Conservation (phyloP, 2,888 invertebrate species). For the Polydrusus pterygomalis region DNA sequence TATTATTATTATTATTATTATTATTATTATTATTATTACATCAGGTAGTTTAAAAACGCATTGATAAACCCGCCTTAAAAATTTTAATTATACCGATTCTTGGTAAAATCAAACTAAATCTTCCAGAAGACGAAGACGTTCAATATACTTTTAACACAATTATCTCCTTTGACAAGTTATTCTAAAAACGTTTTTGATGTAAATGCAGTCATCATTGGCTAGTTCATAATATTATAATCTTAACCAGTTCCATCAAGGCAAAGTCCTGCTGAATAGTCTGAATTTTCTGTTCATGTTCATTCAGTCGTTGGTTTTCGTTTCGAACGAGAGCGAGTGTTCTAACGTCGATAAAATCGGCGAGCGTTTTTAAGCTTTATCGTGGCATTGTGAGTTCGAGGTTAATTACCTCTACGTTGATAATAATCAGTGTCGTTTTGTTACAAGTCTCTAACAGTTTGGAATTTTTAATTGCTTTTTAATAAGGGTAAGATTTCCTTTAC, state of each 20-base stretch:
- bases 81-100: too few species aligned
- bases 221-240: slow-evolving; percentile 34
- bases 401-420: slow-evolving; percentile 39
- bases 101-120: too few species aligned
- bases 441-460: background rate
- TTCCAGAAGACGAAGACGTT: too few species aligned
- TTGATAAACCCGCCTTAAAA: too few species aligned
- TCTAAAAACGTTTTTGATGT: slow-evolving; percentile 5
- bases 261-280: slow-evolving; percentile 29
- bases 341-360: slow-evolving; percentile 30
- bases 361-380: slow-evolving; percentile 37
- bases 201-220: slow-evolving; percentile 29
- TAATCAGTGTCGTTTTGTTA: slow-evolving; percentile 23
- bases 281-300: slow-evolving; percentile 31
- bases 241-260: slow-evolving; percentile 51
- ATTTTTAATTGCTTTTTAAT: slow-evolving; percentile 2
- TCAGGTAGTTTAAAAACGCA: too few species aligned
- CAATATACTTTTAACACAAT: too few species aligned
- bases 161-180: too few species aligned
- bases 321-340: slow-evolving; percentile 16
- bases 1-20: too few species aligned
- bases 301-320: slow-evolving; percentile 38
- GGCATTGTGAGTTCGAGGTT: slow-evolving; percentile 50
- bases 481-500: slow-evolving; percentile 8
- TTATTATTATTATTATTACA: too few species aligned